Conservation (phyloP, 2,113 vertebrate genomes). For the Eolophus roseicapilla region DNA sequence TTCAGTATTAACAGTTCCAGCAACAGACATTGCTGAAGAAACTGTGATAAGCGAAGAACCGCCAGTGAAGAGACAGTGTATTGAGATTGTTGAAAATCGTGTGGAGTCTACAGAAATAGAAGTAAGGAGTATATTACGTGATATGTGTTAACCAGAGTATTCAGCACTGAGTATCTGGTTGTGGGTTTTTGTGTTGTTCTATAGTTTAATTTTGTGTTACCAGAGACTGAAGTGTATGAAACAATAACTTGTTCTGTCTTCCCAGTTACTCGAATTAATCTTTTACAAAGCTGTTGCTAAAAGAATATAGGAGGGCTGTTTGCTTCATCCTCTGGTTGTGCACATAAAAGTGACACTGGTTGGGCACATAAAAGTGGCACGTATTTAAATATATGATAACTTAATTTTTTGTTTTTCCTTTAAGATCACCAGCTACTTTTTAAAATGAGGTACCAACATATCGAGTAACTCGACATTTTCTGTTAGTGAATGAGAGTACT, state of each 20-base stretch:
- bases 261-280: background rate
- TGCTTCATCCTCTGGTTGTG: background rate
- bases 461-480: background rate
- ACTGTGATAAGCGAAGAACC: conserved; percentile 89
- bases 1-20: conserved; percentile 87
- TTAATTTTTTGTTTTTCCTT: background rate
- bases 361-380: background rate
- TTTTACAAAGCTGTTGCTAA: background rate
- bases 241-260: background rate
- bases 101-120: conserved; percentile 84
- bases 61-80: conserved; percentile 81
- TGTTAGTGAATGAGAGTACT: background rate
- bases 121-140: conserved; percentile 79
- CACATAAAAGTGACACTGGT: background rate
- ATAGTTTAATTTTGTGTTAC: conserved; percentile 49
- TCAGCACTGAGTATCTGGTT: conserved; percentile 53
- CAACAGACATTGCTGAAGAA: conserved; percentile 89
- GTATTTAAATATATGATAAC: background rate
- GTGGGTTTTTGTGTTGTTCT: conserved; percentile 1
- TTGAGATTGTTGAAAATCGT: conserved; percentile 86
- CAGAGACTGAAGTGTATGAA: conserved; percentile 47
- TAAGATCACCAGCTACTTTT: background rate
- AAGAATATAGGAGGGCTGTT: background rate
- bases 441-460: background rate
- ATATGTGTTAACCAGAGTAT: conserved; percentile 63